These are phyloP conservation scores for Uropsilus gracilis DNA, from an alignment of 2,113 vertebrate genomes.

Conservation along the genomic window DNA sequence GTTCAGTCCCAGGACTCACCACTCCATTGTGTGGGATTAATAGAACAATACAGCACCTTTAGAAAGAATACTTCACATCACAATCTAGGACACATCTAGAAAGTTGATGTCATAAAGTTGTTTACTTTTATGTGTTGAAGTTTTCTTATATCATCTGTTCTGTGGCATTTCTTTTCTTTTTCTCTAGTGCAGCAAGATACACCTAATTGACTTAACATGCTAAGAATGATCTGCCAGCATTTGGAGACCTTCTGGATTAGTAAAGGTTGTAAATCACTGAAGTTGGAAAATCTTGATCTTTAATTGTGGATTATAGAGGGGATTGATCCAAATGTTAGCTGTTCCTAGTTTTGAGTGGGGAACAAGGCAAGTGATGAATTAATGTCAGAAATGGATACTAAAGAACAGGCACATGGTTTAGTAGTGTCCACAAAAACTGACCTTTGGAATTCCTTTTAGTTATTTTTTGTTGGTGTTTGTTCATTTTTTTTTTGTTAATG, in stretches of 20 bases:
- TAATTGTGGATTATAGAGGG: neutral
- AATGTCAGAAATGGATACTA: neutral
- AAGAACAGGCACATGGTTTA: neutral
- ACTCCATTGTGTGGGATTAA: neutral
- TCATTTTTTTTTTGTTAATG: too few relatives aligned
- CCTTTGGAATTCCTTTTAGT: neutral
- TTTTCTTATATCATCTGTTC: neutral
- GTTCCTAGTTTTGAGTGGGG: neutral
- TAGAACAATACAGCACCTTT: accelerated
- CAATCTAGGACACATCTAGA: neutral
- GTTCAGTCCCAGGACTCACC: neutral
- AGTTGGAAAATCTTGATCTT: neutral
- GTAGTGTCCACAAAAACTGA: neutral
- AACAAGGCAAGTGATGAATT: neutral
- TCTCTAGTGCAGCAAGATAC: neutral
- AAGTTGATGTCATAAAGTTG: neutral
- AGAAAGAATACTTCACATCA: neutral
- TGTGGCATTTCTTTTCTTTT: neutral
- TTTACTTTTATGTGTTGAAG: neutral
- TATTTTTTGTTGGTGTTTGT: too few relatives aligned
- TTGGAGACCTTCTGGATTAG: neutral
- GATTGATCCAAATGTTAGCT: neutral
- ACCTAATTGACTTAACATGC: neutral
- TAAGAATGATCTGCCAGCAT: neutral
- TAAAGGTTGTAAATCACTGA: neutral